These are phyloP conservation scores for Cantharis lateralis DNA, from an alignment of 2,888 invertebrate species.

Conservation along the genomic window DNA sequence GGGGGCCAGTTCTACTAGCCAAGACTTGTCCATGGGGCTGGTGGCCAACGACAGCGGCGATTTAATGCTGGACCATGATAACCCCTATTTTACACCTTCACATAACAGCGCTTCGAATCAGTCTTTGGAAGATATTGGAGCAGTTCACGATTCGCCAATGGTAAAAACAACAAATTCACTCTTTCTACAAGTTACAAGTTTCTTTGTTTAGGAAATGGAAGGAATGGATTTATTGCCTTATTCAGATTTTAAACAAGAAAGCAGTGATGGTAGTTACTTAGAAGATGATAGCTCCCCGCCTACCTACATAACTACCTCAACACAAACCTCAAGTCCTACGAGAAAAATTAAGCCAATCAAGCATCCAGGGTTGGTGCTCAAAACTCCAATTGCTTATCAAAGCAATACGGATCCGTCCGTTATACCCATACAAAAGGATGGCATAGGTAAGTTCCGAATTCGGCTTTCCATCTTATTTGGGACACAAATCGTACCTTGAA, in stretches of 20 bases:
- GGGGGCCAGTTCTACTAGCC: conserved; percentile 61
- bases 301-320: conserved; percentile 59
- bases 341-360: conserved; percentile 75
- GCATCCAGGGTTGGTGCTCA: conserved; percentile 73
- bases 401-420: conserved; percentile 82
- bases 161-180: conserved; percentile 46
- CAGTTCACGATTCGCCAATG: conserved; percentile 58
- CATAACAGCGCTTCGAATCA: conserved; percentile 56
- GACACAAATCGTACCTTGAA: no score
- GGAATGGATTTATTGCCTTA: conserved; percentile 54
- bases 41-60: conserved; percentile 50
- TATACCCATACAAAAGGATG: conserved; percentile 86
- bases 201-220: conserved; percentile 51
- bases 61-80: conserved; percentile 55
- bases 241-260: conserved; percentile 53
- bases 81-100: conserved; percentile 55
- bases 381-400: conserved; percentile 79
- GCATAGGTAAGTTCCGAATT: conserved; percentile 71
- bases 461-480: no score
- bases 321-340: conserved; percentile 61
- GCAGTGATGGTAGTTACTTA: conserved; percentile 56
- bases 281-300: conserved; percentile 56
- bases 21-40: conserved; percentile 58
- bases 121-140: conserved; percentile 60
- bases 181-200: not conserved